Percentiles rank a stretch among this genome's conserved stretches.
Evolutionary conservation across 2,797 vertebrate genomes (phyloP).

Genomic region (Notoglanidium macrostoma): DNA sequence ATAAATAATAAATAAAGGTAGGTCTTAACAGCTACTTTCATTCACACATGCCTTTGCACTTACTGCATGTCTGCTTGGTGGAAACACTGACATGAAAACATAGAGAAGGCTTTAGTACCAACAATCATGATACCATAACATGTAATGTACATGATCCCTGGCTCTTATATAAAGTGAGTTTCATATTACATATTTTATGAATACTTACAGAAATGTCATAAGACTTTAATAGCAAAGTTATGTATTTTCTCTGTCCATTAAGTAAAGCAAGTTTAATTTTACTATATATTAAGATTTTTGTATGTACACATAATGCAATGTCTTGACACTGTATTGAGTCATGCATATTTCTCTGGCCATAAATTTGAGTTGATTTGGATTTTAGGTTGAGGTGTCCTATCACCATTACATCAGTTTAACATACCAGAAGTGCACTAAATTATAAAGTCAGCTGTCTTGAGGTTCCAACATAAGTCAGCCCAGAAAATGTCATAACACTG

Average conservation of each 20-base stretch:
- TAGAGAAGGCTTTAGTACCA: neutral
- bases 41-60: neutral
- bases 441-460: constrained; percentile 9
- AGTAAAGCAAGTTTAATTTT: neutral
- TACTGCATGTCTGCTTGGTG: neutral
- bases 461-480: constrained; percentile 2
- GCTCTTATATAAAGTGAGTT: neutral
- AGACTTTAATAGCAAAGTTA: neutral
- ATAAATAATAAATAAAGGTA: too few relatives aligned
- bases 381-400: neutral
- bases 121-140: neutral
- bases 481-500: neutral
- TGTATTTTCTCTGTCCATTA: neutral
- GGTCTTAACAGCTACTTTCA: too few relatives aligned
- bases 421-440: neutral
- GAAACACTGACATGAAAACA: neutral
- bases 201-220: neutral
- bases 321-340: neutral
- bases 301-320: neutral
- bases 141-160: neutral
- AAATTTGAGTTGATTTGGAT: neutral
- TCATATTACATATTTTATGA: neutral
- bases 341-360: neutral
- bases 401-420: neutral
- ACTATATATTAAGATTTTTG: neutral